These are phyloP conservation scores for Brachyistius frenatus DNA, from an alignment of 2,113 vertebrate genomes.

Conservation along the genomic window DNA sequence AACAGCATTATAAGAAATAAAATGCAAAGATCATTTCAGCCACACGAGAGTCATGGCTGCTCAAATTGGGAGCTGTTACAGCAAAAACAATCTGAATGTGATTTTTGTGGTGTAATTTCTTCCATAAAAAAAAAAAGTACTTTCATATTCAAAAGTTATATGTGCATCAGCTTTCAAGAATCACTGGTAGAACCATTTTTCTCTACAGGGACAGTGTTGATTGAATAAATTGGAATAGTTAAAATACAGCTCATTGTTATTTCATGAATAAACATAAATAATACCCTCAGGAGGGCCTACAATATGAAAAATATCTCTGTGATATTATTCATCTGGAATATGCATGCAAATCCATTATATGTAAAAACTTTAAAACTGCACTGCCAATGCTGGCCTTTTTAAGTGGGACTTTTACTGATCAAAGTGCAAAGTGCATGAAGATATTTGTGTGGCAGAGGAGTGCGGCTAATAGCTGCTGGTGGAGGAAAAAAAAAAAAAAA, in stretches of 20 bases:
- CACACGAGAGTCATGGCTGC: conserved; percentile 39
- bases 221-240: conserved; percentile 80
- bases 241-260: conserved; percentile 74
- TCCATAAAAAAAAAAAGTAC: conserved; percentile 24
- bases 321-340: conserved; percentile 65
- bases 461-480: conserved; percentile 44
- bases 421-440: conserved; percentile 65
- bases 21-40: conserved; percentile 60
- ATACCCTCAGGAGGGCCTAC: conserved; percentile 59
- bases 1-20: conserved; percentile 40
- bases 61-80: conserved; percentile 50
- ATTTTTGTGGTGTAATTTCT: conserved; percentile 49
- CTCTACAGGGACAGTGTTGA: conserved; percentile 72
- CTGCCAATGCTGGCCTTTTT: conserved; percentile 42
- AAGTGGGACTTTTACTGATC: conserved; percentile 63
- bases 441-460: conserved; percentile 41
- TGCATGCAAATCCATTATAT: conserved; percentile 69
- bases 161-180: conserved; percentile 70
- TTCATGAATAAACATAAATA: conserved; percentile 83
- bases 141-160: conserved; percentile 61
- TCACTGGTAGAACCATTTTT: conserved; percentile 44
- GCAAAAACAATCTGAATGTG: conserved; percentile 30
- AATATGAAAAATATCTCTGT: conserved; percentile 60
- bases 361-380: conserved; percentile 65
- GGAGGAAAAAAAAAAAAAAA: conserved; percentile 22